Percentiles rank a stretch among this genome's conserved stretches.
Conservation (phyloP, 2,888 invertebrate genomes). For the Helobdella robusta region DNA sequence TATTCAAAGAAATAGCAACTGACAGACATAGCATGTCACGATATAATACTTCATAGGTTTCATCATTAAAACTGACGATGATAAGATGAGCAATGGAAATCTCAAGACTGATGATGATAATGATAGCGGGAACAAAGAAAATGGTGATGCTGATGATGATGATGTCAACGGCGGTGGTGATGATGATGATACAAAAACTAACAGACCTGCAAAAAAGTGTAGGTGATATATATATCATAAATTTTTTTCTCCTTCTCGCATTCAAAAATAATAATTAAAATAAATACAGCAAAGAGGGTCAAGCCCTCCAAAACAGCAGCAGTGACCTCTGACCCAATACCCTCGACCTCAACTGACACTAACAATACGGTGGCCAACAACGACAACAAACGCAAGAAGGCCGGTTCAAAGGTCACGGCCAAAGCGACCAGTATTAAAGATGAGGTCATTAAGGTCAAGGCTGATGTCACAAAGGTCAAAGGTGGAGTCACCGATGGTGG, state of each 20-base stretch:
- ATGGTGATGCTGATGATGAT: not conserved
- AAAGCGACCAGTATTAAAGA: no score
- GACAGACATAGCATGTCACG: not conserved
- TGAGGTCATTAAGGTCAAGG: no score
- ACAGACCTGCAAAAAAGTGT: not conserved
- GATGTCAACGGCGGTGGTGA: not conserved
- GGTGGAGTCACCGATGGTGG: no score
- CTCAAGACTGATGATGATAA: not conserved
- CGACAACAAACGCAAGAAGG: not conserved
- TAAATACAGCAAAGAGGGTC: not conserved
- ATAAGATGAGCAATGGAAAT: not conserved
- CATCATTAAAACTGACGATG: not conserved
- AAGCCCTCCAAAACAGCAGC: not conserved
- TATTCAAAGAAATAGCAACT: no score
- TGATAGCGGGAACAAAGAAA: not conserved
- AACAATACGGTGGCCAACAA: not conserved
- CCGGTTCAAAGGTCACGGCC: not conserved
- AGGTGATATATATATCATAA: no score
- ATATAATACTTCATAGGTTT: not conserved
- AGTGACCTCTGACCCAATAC: not conserved
- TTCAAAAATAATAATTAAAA: not conserved
- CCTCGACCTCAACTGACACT: not conserved
- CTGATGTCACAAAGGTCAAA: no score
- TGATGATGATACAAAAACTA: not conserved
- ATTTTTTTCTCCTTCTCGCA: not conserved